A percentile compares a stretch with the other conserved stretches of the same genome.
Conservation (phyloP, 2,113 vertebrate genomes). For the Rhadina sibilatrix region DNA sequence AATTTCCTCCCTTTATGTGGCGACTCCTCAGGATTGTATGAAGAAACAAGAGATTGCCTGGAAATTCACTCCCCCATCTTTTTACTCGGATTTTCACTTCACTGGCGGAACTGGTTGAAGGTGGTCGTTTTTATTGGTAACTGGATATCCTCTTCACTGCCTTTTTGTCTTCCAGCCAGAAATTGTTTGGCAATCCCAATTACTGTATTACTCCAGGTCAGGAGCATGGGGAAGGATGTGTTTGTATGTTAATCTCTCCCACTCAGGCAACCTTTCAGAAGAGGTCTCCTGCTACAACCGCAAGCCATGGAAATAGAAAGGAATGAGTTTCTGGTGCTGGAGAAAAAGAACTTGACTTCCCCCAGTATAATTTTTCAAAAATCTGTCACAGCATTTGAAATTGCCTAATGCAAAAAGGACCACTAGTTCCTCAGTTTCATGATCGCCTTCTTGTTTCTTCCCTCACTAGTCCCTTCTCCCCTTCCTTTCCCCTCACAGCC, state of each 20-base stretch:
- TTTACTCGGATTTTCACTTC: background rate
- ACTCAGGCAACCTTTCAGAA: conserved; percentile 54
- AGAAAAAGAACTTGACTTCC: conserved; percentile 32
- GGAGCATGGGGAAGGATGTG: conserved; percentile 27
- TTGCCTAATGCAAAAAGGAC: conserved; percentile 32
- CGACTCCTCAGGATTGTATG: background rate
- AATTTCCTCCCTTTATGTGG: background rate
- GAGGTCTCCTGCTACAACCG: background rate
- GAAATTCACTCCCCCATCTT: background rate
- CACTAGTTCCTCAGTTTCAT: background rate
- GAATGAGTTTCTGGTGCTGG: background rate
- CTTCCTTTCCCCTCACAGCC: background rate
- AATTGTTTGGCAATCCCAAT: background rate
- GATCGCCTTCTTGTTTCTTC: background rate
- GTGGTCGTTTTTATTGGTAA: background rate
- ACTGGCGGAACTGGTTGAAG: background rate
- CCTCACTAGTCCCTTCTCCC: background rate
- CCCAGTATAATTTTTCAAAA: conserved; percentile 30
- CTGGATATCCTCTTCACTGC: background rate
- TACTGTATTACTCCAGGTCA: conserved; percentile 21
- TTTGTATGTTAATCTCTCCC: conserved; percentile 55
- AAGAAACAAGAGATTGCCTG: background rate
- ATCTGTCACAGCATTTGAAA: conserved; percentile 52
- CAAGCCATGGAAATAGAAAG: background rate
- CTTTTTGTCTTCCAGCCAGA: background rate